A percentile compares a stretch with the other conserved stretches of the same genome.
Evolutionary conservation across 2,797 vertebrate genomes (phyloP).

Genomic region (Garrulus glandarius): DNA sequence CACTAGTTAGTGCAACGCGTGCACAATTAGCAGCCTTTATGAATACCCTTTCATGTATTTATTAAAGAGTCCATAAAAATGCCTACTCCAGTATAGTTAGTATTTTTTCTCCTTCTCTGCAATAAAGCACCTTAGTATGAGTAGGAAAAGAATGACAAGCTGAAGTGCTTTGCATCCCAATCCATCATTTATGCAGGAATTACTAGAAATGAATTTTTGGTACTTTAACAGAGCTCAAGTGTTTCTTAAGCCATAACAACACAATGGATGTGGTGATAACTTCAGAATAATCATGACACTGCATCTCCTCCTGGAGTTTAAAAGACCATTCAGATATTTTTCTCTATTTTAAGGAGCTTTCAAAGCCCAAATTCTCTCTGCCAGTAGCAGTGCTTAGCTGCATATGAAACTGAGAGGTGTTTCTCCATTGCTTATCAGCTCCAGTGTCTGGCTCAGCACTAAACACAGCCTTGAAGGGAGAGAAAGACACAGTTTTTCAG

Average conservation of each 20-base stretch:
- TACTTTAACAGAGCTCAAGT: constrained; percentile 64
- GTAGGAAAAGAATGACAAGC: constrained; percentile 12
- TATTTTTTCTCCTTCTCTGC: neutral
- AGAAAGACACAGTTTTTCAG: neutral
- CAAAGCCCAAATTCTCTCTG: constrained; percentile 25
- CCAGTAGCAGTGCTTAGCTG: constrained; percentile 4
- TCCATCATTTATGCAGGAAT: constrained; percentile 55
- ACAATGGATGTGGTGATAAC: constrained; percentile 64
- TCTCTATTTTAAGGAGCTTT: constrained; percentile 53
- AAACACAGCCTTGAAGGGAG: neutral
- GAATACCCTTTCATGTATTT: constrained; percentile 54
- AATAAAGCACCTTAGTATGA: constrained; percentile 50
- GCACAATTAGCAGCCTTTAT: constrained; percentile 58
- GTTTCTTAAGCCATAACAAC: constrained; percentile 66
- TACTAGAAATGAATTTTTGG: constrained; percentile 66
- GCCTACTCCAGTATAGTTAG: neutral
- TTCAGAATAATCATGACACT: constrained; percentile 64
- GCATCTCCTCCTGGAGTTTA: constrained; percentile 56
- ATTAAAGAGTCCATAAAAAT: constrained; percentile 60
- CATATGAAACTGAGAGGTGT: neutral
- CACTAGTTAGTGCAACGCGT: constrained; percentile 28
- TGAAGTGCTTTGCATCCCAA: constrained; percentile 19
- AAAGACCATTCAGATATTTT: constrained; percentile 30
- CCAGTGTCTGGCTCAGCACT: neutral
- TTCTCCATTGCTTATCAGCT: neutral